Evolutionary conservation across 2,888 invertebrate species (phyloP).

Genomic region (Carcina quercana): DNA sequence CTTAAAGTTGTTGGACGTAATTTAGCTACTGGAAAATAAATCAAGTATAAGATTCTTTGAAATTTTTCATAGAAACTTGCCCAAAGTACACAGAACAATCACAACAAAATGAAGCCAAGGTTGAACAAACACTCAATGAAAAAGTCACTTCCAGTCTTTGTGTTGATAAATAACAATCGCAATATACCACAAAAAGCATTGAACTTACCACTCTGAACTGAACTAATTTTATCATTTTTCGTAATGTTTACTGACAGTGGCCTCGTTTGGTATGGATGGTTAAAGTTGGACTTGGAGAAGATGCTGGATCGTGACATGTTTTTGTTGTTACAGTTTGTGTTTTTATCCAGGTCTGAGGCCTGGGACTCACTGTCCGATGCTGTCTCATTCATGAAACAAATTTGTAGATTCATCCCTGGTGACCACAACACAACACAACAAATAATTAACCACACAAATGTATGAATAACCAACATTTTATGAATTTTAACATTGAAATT

Average conservation of each 20-base stretch:
- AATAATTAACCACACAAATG: constrained; percentile 20
- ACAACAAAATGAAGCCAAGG: constrained; percentile 3
- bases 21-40: constrained; percentile 49
- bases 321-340: constrained; percentile 46
- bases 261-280: constrained; percentile 67
- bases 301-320: constrained; percentile 56
- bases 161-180: constrained; percentile 3
- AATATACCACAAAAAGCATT: constrained; percentile 7
- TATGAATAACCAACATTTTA: no score
- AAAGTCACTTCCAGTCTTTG: constrained; percentile 6
- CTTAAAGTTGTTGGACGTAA: constrained; percentile 59
- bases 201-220: constrained; percentile 58
- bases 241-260: constrained; percentile 63
- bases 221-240: constrained; percentile 60
- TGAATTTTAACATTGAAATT: no score
- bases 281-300: constrained; percentile 59
- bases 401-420: constrained; percentile 93
- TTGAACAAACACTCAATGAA: constrained; percentile 7
- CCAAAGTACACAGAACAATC: no score
- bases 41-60: no score
- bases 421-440: constrained; percentile 33
- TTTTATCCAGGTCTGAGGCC: constrained; percentile 81
- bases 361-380: constrained; percentile 89
- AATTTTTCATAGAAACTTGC: no score
- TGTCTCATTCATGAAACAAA: constrained; percentile 96